phyloP scores from a whole-genome alignment of 1,140 invertebrate species.

The Lethrus apterus region DNA sequence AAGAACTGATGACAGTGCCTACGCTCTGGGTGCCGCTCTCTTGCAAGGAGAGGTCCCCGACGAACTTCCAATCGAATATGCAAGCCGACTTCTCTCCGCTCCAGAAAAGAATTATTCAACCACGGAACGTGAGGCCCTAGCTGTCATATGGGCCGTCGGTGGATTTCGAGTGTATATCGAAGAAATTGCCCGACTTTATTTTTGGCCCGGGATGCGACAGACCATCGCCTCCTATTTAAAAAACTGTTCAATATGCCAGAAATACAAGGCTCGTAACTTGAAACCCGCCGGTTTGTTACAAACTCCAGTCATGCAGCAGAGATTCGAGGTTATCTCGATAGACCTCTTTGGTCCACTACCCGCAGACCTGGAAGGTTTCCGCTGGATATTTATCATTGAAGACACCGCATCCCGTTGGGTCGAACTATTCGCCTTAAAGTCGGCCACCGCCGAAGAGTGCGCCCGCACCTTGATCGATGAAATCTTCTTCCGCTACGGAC shows the following conservation, averaged over 20 bases:
- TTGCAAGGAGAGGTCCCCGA: conserved; percentile 20
- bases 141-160: conserved; percentile 41
- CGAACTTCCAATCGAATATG: conserved; percentile 35
- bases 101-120: conserved; percentile 36
- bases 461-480: not conserved
- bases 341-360: not conserved
- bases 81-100: conserved; percentile 31
- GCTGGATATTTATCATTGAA: not conserved
- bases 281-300: not conserved
- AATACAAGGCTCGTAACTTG: not conserved
- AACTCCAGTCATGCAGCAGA: not conserved
- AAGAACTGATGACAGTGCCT: conserved; percentile 31
- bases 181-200: not conserved
- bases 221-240: not conserved
- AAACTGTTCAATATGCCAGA: not conserved
- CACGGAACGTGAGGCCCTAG: conserved; percentile 39
- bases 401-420: not conserved
- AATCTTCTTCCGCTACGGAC: not conserved
- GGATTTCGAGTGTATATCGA: conserved; percentile 30
- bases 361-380: not conserved
- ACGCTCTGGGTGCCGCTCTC: conserved; percentile 32
- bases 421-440: not conserved
- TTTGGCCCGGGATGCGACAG: not conserved
- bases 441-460: not conserved
- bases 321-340: not conserved